Base-by-base conservation (phyloP, 2,797 vertebrate species). In the Alcedo quadribrachys region DNA sequence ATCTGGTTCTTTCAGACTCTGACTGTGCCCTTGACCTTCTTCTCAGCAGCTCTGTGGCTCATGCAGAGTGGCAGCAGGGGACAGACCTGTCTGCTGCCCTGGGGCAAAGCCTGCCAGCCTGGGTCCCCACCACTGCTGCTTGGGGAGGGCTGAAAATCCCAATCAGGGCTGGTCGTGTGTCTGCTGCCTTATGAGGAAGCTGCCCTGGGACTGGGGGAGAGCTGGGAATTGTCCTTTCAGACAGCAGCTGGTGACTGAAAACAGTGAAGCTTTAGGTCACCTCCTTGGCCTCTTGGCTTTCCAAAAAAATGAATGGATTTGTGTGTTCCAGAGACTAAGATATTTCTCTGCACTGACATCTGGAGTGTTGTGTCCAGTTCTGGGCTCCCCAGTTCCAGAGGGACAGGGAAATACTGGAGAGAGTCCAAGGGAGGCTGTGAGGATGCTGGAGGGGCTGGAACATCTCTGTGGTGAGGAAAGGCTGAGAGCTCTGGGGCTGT, bases 21-120 rank as follows among this genome's bases (percentile, higher is more conserved):
- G 24, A 24, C 8, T 1, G 12, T 5, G 13, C 15, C 45, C 57
- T 25, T 15, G 33, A 2, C 13, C 21, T 12, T 53, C 57, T 58
- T 18, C 9, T 19, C 45, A 37, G 19, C 2, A 1, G 15, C 17
- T 42, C 68, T 42, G 43, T 46, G 14, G 8, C 67, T 43, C 2
- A 21, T 12, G 12, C 6, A 22, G 37, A 8, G 48, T 60, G 33
- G 37, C 1, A 3, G 40, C 68, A 51, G 68, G 35, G 42, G 22
- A 30, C 0, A 7, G 43, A 37, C 30, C 48, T 6, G 4, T 17
- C 32, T 33, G 0, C 2, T 2, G 11, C 28, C 35, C 3, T 6
- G 50, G 50, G 50, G 37, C 13, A 25, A 11, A 48, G 55, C 12
- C 45, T 40, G 40, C 32, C 66, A 13, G 51, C 55, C 35, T 55